Evolutionary conservation across 2,888 invertebrate genomes (phyloP).

Genomic region (Hyppa rectilinea): DNA sequence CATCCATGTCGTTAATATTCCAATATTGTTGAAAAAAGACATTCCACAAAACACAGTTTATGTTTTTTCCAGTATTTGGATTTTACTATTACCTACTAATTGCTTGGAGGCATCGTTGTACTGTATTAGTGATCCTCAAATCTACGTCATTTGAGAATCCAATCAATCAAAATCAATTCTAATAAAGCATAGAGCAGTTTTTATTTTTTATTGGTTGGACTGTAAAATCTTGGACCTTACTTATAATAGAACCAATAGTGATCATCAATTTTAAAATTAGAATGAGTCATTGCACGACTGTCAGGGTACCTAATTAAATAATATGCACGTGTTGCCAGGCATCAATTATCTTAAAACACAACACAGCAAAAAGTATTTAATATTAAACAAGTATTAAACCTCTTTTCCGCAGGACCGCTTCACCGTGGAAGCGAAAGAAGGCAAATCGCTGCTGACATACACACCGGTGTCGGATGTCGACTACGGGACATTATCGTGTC

Average conservation of each 20-base stretch:
- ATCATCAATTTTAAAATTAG: not conserved
- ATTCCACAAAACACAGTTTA: too few species aligned
- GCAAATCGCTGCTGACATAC: constrained; percentile 93
- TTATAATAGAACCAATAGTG: not conserved
- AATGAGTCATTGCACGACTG: not conserved
- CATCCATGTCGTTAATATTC: too few species aligned
- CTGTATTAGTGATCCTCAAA: too few species aligned
- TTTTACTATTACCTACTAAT: too few species aligned
- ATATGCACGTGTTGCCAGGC: not conserved
- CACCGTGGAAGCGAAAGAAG: constrained; percentile 87
- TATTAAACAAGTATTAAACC: not conserved
- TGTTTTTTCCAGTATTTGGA: too few species aligned
- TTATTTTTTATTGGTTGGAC: too few species aligned
- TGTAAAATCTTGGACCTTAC: not conserved
- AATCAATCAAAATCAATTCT: too few species aligned
- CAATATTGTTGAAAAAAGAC: too few species aligned
- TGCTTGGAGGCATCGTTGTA: too few species aligned
- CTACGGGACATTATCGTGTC: constrained; percentile 95
- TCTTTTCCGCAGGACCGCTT: constrained; percentile 88
- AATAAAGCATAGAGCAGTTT: too few species aligned
- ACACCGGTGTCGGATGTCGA: constrained; percentile 95
- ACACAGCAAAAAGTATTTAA: not conserved
- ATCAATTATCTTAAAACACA: not conserved
- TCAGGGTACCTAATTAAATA: not conserved
- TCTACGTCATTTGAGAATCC: too few species aligned